These are phyloP conservation scores for Brachyhypopomus gauderio DNA, from an alignment of 2,113 vertebrate genomes.

Conservation along the genomic window DNA sequence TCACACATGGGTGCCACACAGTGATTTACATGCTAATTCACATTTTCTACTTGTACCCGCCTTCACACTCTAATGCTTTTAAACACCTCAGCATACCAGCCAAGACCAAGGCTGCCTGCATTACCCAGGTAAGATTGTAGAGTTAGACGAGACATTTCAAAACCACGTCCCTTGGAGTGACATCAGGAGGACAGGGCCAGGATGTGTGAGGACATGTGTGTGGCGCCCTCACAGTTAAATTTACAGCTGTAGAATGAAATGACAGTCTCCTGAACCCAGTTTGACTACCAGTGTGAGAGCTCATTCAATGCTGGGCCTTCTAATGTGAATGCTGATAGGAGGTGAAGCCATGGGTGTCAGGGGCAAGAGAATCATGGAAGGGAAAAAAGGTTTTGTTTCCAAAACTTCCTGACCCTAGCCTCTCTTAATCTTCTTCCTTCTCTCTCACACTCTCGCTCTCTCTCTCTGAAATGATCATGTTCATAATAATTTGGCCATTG, in stretches of 20 bases:
- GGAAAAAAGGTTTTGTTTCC: neutral
- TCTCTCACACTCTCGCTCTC: neutral
- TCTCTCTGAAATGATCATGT: neutral
- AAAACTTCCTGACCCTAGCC: neutral
- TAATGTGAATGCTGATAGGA: neutral
- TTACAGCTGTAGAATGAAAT: slow-evolving; percentile 1
- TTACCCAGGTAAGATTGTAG: neutral
- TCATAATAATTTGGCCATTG: neutral
- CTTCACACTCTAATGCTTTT: neutral
- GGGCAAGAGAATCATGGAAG: neutral
- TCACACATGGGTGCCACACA: neutral
- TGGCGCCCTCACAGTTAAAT: slow-evolving; percentile 12
- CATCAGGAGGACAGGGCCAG: neutral
- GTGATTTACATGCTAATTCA: neutral
- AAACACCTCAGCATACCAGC: neutral
- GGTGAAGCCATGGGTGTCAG: neutral
- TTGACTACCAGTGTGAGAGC: neutral
- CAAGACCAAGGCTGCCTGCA: neutral
- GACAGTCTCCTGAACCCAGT: neutral
- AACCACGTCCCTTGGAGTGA: neutral
- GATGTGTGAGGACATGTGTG: slow-evolving; percentile 1
- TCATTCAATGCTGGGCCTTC: neutral
- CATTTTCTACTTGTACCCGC: neutral
- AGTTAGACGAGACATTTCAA: neutral
- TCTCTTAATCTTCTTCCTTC: neutral